Base-by-base conservation (phyloP, 2,797 vertebrate species). In the Chaetodon trifasciatus region DNA sequence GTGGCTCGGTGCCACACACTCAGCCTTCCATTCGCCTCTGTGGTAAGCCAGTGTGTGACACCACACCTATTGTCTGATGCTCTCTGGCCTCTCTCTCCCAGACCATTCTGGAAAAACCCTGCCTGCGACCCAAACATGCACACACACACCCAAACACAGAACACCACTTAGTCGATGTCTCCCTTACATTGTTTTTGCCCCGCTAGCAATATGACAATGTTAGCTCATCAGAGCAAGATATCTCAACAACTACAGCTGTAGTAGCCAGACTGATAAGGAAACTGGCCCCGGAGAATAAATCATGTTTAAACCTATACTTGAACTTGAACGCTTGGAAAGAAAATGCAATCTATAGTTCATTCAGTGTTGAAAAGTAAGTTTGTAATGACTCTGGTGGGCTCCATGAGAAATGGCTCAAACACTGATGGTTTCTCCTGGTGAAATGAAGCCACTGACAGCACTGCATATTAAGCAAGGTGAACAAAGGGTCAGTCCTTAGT, bases 71-170 rank as follows among this genome's bases (percentile, higher is more conserved):
- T 92, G 92, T 94, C 72, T 93, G 84, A 87, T 61, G 58, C 81
- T 66, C 74, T 69, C 81, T 85, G 87, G 87, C 89, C 80, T 83
- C 79, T 80, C 74, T 73, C 64, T 88, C 88, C 86, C 84, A 88
- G 90, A 90, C 76, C 44, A 49, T 93, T 96, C 95, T 91, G 90
- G 89, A 91, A 91, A 89, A 89, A 85, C 2, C 8, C 46, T 52
- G 7, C 55, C 56, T 37, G 15, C 24, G 50, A 55, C 32, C 49
- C 19, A 39, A 46, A 67, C 64, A 61, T 35, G 24, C 71, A 58
- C 55, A 47, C 16, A 11, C 56, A 37, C 56, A 32, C 56, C 2
- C 63, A 74, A 32, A 78, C 46, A 73, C 58, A 47, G 23, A 19
- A 44, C 23, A 19, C 8, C 42, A 42, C 63, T 39, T 23, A 28